These are phyloP conservation scores for Narcine bancroftii DNA, from an alignment of 2,113 vertebrate genomes.

Conservation along the genomic window DNA sequence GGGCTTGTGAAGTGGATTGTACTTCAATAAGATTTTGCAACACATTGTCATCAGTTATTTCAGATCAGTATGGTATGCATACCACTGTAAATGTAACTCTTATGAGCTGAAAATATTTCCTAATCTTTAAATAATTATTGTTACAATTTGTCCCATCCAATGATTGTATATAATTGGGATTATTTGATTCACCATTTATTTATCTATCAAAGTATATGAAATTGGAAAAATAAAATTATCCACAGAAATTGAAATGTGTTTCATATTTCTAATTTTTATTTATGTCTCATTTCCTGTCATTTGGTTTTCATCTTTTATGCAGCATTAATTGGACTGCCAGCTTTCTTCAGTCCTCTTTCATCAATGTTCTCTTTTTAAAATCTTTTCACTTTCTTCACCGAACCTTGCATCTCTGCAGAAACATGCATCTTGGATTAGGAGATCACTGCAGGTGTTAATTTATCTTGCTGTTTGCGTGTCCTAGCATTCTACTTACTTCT, in stretches of 20 bases:
- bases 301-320: not conserved
- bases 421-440: not conserved
- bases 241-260: not conserved
- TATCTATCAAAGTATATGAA: not conserved
- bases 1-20: not conserved
- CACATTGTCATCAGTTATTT: not conserved
- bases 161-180: not conserved
- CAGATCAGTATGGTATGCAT: not conserved
- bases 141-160: not conserved
- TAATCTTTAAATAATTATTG: not conserved
- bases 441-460: not conserved
- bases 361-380: not conserved
- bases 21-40: not conserved
- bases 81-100: not conserved
- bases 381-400: not conserved
- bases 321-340: not conserved
- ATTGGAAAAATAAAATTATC: not conserved
- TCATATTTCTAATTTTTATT: not conserved
- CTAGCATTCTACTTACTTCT: not conserved
- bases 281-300: not conserved
- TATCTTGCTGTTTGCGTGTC: not conserved
- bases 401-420: not conserved
- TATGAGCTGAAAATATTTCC: not conserved
- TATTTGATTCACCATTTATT: not conserved
- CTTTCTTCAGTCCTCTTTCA: not conserved